Evolutionary conservation across 1,140 invertebrate genomes (phyloP), one percentile per base, ranked within the genome.

Genomic region (Pygmarrhopalites habei): DNA sequence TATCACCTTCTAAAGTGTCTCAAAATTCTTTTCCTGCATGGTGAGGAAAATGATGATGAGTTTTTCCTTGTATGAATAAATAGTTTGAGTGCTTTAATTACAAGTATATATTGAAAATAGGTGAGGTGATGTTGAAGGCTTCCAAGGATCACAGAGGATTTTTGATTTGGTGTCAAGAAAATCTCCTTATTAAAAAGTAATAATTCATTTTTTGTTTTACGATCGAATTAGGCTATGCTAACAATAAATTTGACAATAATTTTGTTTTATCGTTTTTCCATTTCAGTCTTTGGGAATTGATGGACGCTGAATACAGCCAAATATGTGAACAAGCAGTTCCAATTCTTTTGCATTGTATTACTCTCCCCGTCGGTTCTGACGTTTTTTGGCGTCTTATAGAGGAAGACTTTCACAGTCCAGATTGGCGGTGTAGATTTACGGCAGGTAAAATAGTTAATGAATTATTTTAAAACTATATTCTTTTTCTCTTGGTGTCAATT

Each of bases 121-220:
- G n/a, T n/a, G 95, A 98, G 76, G 90, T 92, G 7, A 81, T 98
- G 47, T 87, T 85, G 28, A 88, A 87, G 70, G 90, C 92, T 0
- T 83, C 90, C 0, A 86, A 87, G 71, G 92, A 98, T 73, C 88
- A 96, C 73, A 82, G 89, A 69, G 92, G 92, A 49, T 98, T 98
- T 79, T 86, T 99, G 58, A 92, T 96, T 62, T 98, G 94, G 90
- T 93, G 90, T 68, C 93, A 99, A 75, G 92, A 97, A 78, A 96
- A 95, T 79, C 78, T 95, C 21, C 78, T 98, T 0, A 93, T 99
- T 65, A 90, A 90, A 74, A 95, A 93, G 91, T 95, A n/a, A n/a
- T n/a, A n/a, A n/a, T n/a, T n/a, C 80, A n/a, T n/a, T n/a, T n/a
- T n/a, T n/a, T n/a, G n/a, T n/a, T n/a, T n/a, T n/a, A n/a, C n/a